phyloP scores from a whole-genome alignment of 2,113 vertebrate species.

The Cryptoleucopteryx plumbea region DNA sequence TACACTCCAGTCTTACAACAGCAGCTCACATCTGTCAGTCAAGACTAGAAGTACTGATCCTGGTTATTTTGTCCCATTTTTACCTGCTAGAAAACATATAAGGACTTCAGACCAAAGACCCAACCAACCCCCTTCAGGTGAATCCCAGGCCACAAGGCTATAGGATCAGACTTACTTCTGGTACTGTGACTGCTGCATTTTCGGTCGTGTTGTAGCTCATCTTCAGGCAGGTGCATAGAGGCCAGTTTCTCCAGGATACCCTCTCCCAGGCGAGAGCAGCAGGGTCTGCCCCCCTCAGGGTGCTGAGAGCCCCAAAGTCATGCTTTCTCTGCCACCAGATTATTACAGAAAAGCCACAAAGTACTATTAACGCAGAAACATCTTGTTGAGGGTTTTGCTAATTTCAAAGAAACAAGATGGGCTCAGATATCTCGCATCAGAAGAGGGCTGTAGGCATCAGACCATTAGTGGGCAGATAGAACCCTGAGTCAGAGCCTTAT shows the following conservation, averaged over 20 bases:
- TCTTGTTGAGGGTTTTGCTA: background rate
- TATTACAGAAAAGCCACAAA: background rate
- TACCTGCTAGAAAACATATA: background rate
- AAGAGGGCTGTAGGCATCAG: slow-evolving; percentile 29
- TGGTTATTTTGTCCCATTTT: background rate
- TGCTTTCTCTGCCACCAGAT: background rate
- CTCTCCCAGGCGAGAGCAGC: background rate
- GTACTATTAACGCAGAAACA: background rate
- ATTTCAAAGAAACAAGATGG: slow-evolving; percentile 15
- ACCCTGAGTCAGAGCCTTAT: slow-evolving; percentile 54
- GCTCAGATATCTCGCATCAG: background rate
- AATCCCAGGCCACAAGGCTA: background rate
- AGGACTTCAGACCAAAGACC: background rate
- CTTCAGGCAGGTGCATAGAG: background rate
- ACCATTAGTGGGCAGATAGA: slow-evolving; percentile 53
- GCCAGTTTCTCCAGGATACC: background rate
- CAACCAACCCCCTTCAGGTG: background rate
- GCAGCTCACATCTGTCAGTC: background rate
- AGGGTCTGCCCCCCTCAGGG: background rate
- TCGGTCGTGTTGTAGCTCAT: background rate
- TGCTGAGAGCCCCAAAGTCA: background rate
- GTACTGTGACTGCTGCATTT: slow-evolving; percentile 22
- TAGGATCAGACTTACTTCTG: slow-evolving; percentile 38
- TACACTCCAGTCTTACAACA: accelerated
- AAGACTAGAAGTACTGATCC: background rate